These are phyloP conservation scores for Amphiprion percula DNA, from an alignment of 2,113 vertebrate species.

Conservation along the genomic window DNA sequence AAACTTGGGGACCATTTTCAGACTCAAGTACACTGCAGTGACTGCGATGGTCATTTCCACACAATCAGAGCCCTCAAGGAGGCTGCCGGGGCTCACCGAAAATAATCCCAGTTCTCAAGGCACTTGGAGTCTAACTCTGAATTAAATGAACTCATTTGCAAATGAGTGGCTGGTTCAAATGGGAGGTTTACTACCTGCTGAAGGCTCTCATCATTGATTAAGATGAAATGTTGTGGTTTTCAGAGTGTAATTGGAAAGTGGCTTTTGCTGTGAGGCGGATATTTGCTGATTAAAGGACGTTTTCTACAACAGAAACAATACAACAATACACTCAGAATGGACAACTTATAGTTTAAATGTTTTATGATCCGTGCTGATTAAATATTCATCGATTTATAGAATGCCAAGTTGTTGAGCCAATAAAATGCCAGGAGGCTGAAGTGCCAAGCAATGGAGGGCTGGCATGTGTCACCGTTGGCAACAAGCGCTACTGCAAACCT, in stretches of 20 bases:
- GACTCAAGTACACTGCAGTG: background rate
- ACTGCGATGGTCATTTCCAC: background rate
- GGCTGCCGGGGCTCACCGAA: background rate
- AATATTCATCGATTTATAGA: slow-evolving; percentile 48
- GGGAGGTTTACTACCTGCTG: background rate
- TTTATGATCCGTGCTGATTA: background rate
- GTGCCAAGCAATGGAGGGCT: slow-evolving; percentile 80
- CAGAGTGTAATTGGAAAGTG: background rate
- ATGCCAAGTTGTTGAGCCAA: slow-evolving; percentile 45
- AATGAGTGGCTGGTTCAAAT: background rate
- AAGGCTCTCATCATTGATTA: slow-evolving; percentile 10
- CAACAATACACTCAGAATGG: background rate
- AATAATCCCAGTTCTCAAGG: background rate
- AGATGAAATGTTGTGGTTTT: background rate
- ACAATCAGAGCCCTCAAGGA: background rate
- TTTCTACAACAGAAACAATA: background rate
- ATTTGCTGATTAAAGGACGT: background rate
- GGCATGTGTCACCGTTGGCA: slow-evolving; percentile 70
- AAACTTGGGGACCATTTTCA: background rate
- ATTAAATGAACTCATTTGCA: slow-evolving; percentile 3
- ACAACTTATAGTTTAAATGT: background rate
- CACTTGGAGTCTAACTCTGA: background rate
- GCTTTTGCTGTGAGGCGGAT: background rate
- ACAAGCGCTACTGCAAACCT: slow-evolving; percentile 85
- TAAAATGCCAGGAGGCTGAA: slow-evolving; percentile 47